Conservation (phyloP, 2,797 vertebrate species). For the Loriculus beryllinus region DNA sequence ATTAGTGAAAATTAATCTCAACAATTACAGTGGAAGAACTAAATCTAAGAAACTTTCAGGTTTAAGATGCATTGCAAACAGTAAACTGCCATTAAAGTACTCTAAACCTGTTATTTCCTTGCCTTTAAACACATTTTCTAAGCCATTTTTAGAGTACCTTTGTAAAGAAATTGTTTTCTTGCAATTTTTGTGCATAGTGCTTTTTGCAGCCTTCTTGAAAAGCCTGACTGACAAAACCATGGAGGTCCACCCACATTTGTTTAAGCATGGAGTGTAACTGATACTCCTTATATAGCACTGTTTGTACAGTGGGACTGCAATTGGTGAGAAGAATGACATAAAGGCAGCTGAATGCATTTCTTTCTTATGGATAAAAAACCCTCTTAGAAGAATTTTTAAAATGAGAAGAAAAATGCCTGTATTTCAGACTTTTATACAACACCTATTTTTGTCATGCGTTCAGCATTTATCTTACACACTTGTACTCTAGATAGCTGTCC, state of each 20-base stretch:
- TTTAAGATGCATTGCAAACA: neutral
- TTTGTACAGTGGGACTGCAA: neutral
- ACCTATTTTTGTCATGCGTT: neutral
- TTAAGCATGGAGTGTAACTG: neutral
- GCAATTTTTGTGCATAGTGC: neutral
- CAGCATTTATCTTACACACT: neutral
- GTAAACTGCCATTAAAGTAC: neutral
- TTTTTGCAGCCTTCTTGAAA: neutral
- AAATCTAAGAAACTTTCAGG: neutral
- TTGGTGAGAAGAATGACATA: neutral
- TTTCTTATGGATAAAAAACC: neutral
- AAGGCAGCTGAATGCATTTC: neutral
- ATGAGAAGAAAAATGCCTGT: neutral
- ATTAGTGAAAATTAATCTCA: constrained; percentile 11
- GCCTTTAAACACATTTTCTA: neutral
- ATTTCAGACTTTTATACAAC: neutral
- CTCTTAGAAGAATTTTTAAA: neutral
- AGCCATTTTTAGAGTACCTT: neutral
- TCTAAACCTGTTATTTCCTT: neutral
- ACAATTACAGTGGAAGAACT: neutral
- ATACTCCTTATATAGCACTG: neutral
- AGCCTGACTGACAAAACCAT: neutral
- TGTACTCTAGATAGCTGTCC: neutral
- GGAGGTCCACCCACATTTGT: neutral
- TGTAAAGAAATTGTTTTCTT: neutral